Evolutionary conservation across 2,888 invertebrate species (phyloP), one percentile per base, ranked within the genome.

Genomic region (Noctua janthina): DNA sequence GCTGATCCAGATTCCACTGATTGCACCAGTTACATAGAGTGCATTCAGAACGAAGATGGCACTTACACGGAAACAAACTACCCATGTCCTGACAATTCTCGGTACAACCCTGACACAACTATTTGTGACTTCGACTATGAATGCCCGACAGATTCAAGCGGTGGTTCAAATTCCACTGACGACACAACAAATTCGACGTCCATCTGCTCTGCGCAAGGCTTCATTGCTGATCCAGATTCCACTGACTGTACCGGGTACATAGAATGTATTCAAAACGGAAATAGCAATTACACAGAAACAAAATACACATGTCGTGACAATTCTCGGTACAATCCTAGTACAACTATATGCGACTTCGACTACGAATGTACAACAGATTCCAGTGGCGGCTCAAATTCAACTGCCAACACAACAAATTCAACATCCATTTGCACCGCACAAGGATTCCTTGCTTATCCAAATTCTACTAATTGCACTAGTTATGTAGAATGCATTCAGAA

Each of bases 271-370:
- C 72, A 77, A 39, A 66, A 81, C 0, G 75, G 39, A 20, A 68
- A 82, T 43, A 77, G 67, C 1, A 77, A 20, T 35, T 87, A 74
- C 17, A 84, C 77, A 7, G 73, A 68, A 17, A 72, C 71, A 43
- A 29, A 13, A 13, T 84, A 76, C 15, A 51, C 71, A 46, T 87
- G 88, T 64, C 86, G 84, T 0, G 87, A 75, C 3, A 23, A 67
- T 15, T 81, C 83, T 1, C 76, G 51, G 23, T 87, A 82, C 29
- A 64, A 87, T 69, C 88, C 87, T 8, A 43, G 83, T 54, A 88
- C 88, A 20, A 86, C 88, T 46, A 2, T 83, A n/a, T 87, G 87
- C 23, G 86, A 83, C n/a, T 86, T 77, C n/a, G 86, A 88, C 13
- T 87, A 87, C 49, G 23, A 67, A 74, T 87, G 87, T 66, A 49